Base-by-base conservation (phyloP, 2,797 vertebrate genomes). In the Brachyalestes nurse region DNA sequence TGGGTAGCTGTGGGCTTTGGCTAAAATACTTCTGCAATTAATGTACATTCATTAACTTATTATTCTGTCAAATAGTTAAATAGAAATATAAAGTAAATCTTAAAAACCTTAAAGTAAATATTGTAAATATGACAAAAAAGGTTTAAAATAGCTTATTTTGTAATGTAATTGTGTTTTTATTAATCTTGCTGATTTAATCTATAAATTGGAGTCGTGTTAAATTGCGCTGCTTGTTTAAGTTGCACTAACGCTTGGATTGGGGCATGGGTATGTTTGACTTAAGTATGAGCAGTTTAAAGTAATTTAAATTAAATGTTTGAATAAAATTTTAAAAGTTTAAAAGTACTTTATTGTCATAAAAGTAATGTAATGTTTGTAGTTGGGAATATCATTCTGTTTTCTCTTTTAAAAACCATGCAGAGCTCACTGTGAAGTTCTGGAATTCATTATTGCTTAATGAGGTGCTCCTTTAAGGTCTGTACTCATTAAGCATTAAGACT, bases 231-330 rank as follows among this genome's bases (percentile, higher is more conserved):
- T 80, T 80, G 74, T 84, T 82, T 38, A 69, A 83, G 40, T 51
- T 82, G 80, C 84, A 86, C 87, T 87, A 87, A 88, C 83, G 55
- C 83, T 66, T 80, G 61, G 57, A 86, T 82, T 87, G 85, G 88
- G 85, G 92, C 91, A 88, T 88, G 80, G 84, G 87, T 88, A 17
- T 90, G 89, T 90, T 89, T 47, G 55, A 87, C 57, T 84, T 70
- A 74, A 66, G 58, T 60, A 78, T 47, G 14, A 58, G 57, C 28
- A 69, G 72, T 9, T 42, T 42, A 6, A 42, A 42, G 5, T 6
- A 42, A 60, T n/a, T 62, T 6, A 75, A 74, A 16, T 74, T 62
- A 45, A 75, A 61, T 25, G 40, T 78, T 42, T 80, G 40, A 17
- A 57, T 67, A 45, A 64, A 78, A 45, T 38, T 77, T 28, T 1